phyloP scores from a whole-genome alignment of 2,888 invertebrate species.

The Brachyopa scutellaris region DNA sequence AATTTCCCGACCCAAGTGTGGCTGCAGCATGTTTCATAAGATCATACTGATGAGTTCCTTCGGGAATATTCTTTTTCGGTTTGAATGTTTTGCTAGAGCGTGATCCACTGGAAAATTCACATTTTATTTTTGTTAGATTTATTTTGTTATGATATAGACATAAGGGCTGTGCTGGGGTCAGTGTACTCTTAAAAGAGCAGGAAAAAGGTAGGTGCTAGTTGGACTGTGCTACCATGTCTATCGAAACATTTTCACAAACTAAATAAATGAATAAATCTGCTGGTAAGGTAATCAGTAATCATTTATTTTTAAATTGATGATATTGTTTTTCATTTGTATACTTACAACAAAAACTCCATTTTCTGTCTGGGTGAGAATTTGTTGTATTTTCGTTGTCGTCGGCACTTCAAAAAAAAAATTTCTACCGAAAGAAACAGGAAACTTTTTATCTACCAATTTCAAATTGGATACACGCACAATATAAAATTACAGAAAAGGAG shows the following conservation, averaged over 20 bases:
- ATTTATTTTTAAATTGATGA: slow-evolving; percentile 32
- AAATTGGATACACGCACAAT: neutral
- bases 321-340: slow-evolving; percentile 61
- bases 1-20: slow-evolving; percentile 98
- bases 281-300: slow-evolving; percentile 33
- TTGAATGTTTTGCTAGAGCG: slow-evolving; percentile 98
- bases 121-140: too few species aligned
- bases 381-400: slow-evolving; percentile 43
- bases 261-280: neutral
- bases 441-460: slow-evolving; percentile 12
- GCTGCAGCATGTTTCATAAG: slow-evolving; percentile 99
- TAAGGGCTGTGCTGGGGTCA: slow-evolving; percentile 30
- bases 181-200: slow-evolving; percentile 23
- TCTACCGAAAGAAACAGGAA: slow-evolving; percentile 45
- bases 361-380: slow-evolving; percentile 66
- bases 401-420: slow-evolving; percentile 38
- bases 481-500: neutral
- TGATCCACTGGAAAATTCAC: slow-evolving; percentile 80
- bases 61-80: slow-evolving; percentile 99
- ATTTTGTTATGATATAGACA: slow-evolving; percentile 28
- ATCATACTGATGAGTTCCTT: slow-evolving; percentile 99
- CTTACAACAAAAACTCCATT: slow-evolving; percentile 82
- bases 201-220: slow-evolving; percentile 17
- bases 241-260: neutral
- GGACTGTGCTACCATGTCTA: neutral